A percentile compares a stretch with the other conserved stretches of the same genome.
Evolutionary conservation across 1,140 invertebrate genomes (phyloP).

Genomic region (Drosophila repleta): DNA sequence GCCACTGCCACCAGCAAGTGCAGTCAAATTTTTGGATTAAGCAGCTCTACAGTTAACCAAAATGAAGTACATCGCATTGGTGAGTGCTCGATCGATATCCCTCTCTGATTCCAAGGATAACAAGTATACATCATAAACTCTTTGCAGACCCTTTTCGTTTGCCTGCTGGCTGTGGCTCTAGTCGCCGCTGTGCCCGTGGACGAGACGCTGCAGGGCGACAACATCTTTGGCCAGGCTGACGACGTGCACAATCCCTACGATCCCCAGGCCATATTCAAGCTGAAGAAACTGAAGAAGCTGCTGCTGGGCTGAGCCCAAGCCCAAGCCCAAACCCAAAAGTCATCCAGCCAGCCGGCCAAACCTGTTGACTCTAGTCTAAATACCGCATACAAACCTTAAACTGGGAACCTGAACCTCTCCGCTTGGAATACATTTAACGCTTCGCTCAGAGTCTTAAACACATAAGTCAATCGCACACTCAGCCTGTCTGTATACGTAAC

Average conservation of each 20-base stretch:
- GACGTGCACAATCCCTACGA: slow-evolving; percentile 70
- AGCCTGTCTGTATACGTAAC: slow-evolving; percentile 6
- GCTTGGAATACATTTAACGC: slow-evolving; percentile 8
- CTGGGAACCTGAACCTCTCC: slow-evolving; percentile 29
- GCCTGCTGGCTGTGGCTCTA: slow-evolving; percentile 59
- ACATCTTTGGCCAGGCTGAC: slow-evolving; percentile 62
- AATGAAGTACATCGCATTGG: slow-evolving; percentile 75
- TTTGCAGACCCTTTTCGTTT: slow-evolving; percentile 66
- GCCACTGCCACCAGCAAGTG: slow-evolving; percentile 40
- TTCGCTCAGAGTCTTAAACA: slow-evolving; percentile 8
- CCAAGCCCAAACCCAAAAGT: not conserved
- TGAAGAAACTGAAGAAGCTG: slow-evolving; percentile 81
- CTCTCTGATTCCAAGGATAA: not conserved
- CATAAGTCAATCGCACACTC: not conserved
- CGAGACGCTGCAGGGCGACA: slow-evolving; percentile 71
- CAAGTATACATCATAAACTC: not conserved
- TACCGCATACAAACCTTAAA: slow-evolving; percentile 20
- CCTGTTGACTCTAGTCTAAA: slow-evolving; percentile 55
- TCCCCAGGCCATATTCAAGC: slow-evolving; percentile 74
- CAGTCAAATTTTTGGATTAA: slow-evolving; percentile 75
- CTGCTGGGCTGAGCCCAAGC: slow-evolving; percentile 61
- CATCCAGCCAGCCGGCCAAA: not conserved
- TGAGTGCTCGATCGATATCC: slow-evolving; percentile 30
- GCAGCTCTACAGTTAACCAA: slow-evolving; percentile 46
- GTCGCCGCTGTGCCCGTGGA: slow-evolving; percentile 73